Evolutionary conservation across 2,888 invertebrate species (phyloP), one percentile per base, ranked within the genome.

Genomic region (Metacarcinus magister): DNA sequence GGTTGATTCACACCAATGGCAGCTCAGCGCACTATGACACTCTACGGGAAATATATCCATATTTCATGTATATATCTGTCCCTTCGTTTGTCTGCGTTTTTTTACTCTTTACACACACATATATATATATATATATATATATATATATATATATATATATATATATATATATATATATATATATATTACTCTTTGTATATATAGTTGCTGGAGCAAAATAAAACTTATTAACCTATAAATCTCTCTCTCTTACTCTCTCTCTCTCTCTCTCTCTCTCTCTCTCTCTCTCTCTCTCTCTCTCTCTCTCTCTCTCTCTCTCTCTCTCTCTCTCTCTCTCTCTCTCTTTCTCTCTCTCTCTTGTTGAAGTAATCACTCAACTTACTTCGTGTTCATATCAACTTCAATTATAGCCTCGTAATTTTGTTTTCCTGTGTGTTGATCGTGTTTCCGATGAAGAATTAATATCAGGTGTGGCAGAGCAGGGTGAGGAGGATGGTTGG

Each of bases 231-330:
- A 8, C 54, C 13, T 13, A 8, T 54, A n/a, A n/a, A n/a, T n/a
- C n/a, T n/a, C n/a, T n/a, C 75, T 75, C 8, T 2, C n/a, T 75
- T 28, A 1, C n/a, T 67, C 67, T 67, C 67, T 67, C 67, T 67
- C 67, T 67, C 67, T 67, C 67, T 67, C 67, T 67, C 67, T 67
- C 67, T 67, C 67, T 67, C 67, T 67, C 67, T 67, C 67, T 67
- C 67, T 67, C 67, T 67, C 67, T 67, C 28, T 75, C 75, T 75
- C 75, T 75, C 75, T 75, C 75, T 28, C 28, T 75, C 75, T 75
- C 75, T 75, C 28, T 75, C 1, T 75, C 75, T 5, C 75, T 75
- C 67, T 75, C 67, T 54, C 54, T 54, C 54, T 54, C 54, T 54
- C 54, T 54, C 54, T 54, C 13, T 75, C 67, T 75, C 13, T 75